Base-by-base conservation (phyloP, 2,888 invertebrate species). In the Helobdella robusta region DNA sequence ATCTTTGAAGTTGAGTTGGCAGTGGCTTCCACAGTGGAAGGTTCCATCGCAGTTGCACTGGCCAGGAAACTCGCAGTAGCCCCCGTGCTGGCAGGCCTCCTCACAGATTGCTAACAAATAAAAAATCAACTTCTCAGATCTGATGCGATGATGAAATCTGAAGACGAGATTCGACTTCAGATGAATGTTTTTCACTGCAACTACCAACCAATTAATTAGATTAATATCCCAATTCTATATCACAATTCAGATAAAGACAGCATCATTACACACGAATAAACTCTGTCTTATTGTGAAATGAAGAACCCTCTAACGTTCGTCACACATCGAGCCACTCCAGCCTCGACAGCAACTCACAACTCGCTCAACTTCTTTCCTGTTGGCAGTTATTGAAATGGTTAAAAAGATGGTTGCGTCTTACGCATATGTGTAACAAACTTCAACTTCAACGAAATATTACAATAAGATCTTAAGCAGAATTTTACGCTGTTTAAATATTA, bases 51-150 rank as follows among this genome's bases (percentile, higher is more conserved):
- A 62, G 34, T 62, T 34, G 50, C 62, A 62, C 11, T 62, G 46
- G 25, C 50, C 28, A 11, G 62, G 62, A 11, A n/a, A 50, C 32
- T 62, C 62, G 20, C 62, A 62, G 30, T 50, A 46, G 32, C 62
- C 62, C 18, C 32, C 28, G 34, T 62, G 48, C 30, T 25, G 32
- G 20, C 62, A 62, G 11, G 1, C 5, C 1, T 48, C 32, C 28
- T n/a, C 50, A 34, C 62, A 62, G 15, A 62, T 20, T 32, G 62
- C 62, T 62, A 32, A 15, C 8, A 5, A 54, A n/a, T 50, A 15
- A 15, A 15, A 40, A 15, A 40, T 15, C 44, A 15, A 11, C 11
- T 15, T 11, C 44, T 40, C 15, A 11, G 15, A 40, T 40, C 11
- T n/a, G 11, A 40, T 40, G 11, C 11, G 15, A 40, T 15, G 11